Evolutionary conservation across 2,113 vertebrate genomes (phyloP).

Genomic region (Scytalopus superciliaris): DNA sequence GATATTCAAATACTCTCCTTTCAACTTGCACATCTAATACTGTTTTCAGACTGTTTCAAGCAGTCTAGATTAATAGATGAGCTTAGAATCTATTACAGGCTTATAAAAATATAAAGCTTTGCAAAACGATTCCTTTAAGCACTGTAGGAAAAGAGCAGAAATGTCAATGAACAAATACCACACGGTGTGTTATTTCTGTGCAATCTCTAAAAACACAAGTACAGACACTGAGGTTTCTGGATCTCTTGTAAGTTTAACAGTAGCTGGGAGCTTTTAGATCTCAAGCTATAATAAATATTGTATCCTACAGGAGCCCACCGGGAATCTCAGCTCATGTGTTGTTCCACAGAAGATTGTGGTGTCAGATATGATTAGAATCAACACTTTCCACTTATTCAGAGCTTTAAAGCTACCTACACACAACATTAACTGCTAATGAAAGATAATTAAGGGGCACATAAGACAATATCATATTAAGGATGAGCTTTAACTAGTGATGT

Average conservation of each 20-base stretch:
- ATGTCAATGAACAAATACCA: background rate
- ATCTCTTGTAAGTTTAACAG: constrained; percentile 66
- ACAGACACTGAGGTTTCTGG: constrained; percentile 39
- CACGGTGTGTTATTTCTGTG: constrained; percentile 20
- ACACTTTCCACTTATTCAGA: constrained; percentile 59
- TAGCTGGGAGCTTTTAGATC: constrained; percentile 71
- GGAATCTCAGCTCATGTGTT: constrained; percentile 68
- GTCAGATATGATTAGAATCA: constrained; percentile 78
- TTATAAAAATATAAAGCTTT: background rate
- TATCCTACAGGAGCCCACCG: constrained; percentile 61
- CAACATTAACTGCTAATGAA: constrained; percentile 44
- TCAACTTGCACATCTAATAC: background rate
- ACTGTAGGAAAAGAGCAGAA: background rate
- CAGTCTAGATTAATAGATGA: background rate
- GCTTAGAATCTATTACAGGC: background rate
- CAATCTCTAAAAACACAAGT: constrained; percentile 51
- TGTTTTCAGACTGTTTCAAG: background rate
- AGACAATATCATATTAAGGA: background rate
- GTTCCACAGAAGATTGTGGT: constrained; percentile 70
- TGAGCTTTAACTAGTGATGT: background rate
- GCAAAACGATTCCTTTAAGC: background rate
- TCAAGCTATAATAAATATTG: constrained; percentile 76
- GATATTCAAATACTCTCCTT: background rate
- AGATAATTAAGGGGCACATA: background rate
- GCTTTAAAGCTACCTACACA: constrained; percentile 59